Evolutionary conservation across 2,888 invertebrate genomes (phyloP).

Genomic region (Phymatocera aterrima): DNA sequence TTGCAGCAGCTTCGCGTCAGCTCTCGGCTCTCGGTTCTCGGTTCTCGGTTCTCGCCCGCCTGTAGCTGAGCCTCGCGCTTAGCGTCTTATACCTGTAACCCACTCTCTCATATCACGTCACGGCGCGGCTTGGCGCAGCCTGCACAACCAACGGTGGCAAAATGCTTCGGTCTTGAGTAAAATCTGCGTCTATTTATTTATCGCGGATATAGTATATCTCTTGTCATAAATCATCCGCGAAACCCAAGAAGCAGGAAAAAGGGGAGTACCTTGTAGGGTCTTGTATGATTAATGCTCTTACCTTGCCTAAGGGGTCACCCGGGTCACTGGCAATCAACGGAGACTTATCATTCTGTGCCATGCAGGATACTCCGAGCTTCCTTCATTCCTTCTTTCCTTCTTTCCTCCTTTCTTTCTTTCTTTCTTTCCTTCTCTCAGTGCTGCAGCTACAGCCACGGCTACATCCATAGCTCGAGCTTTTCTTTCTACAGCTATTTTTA

Average conservation of each 20-base stretch:
- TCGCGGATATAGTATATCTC: conserved; percentile 13
- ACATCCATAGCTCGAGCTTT: not conserved
- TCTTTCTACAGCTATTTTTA: not conserved
- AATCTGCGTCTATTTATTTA: conserved; percentile 41
- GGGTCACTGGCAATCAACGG: conserved; percentile 38
- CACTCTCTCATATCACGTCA: too few species aligned
- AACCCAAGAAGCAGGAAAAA: not conserved
- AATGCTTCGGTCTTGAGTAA: not conserved
- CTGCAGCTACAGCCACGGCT: too few species aligned
- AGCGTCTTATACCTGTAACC: not conserved
- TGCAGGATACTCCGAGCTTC: not conserved
- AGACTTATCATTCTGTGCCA: conserved; percentile 33
- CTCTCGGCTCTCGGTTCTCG: too few species aligned
- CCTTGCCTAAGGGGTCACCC: conserved; percentile 21
- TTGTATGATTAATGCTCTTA: conserved; percentile 20
- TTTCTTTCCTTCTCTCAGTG: too few species aligned
- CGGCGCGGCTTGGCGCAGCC: too few species aligned
- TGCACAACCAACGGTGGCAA: not conserved
- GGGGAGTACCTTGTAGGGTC: not conserved
- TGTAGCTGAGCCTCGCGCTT: not conserved
- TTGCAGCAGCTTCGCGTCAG: too few species aligned
- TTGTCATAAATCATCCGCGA: conserved; percentile 30
- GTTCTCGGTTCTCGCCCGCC: too few species aligned
- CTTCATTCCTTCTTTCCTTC: too few species aligned
- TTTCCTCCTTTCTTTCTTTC: too few species aligned